A percentile compares a stretch with the other conserved stretches of the same genome.
These are phyloP conservation scores for Podabrus alpinus DNA, from an alignment of 2,888 invertebrate species.

Conservation along the genomic window DNA sequence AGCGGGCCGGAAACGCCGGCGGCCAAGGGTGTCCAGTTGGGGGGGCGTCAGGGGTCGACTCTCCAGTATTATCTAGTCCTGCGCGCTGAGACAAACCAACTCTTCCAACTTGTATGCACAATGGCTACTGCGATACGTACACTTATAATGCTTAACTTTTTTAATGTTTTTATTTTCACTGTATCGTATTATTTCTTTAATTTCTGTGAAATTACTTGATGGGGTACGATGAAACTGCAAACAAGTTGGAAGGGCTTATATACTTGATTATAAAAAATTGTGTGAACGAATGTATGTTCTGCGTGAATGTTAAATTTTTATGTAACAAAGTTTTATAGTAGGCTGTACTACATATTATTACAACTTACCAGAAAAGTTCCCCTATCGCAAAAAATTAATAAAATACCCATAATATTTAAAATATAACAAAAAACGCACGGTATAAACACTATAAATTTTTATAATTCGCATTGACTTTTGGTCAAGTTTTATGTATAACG, in stretches of 20 bases:
- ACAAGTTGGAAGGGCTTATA: conserved; percentile 29
- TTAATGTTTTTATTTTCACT: conserved; percentile 7
- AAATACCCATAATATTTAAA: conserved; percentile 30
- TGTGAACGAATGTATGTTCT: conserved; percentile 31
- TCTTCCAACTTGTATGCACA: conserved; percentile 28
- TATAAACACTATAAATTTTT: conserved; percentile 23
- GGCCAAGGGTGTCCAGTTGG: conserved; percentile 57
- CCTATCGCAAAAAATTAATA: conserved; percentile 34
- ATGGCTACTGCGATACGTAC: conserved; percentile 24
- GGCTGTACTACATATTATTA: conserved; percentile 45
- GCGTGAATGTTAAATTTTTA: conserved; percentile 38
- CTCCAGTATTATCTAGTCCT: conserved; percentile 74
- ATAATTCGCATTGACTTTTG: conserved; percentile 19
- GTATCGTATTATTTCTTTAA: conserved; percentile 30
- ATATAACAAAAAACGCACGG: conserved; percentile 29
- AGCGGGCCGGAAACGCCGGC: conserved; percentile 66
- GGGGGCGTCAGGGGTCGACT: conserved; percentile 65
- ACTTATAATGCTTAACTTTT: conserved; percentile 24
- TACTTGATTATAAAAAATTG: conserved; percentile 29
- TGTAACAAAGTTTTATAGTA: conserved; percentile 43
- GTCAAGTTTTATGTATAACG: conserved; percentile 21
- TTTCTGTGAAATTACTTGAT: conserved; percentile 32
- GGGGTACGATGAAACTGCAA: conserved; percentile 23
- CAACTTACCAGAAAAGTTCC: conserved; percentile 42
- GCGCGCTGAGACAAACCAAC: conserved; percentile 46